Evolutionary conservation across 2,113 vertebrate genomes (phyloP), one percentile per base, ranked within the genome.

Genomic region (Delphinapterus leucas): DNA sequence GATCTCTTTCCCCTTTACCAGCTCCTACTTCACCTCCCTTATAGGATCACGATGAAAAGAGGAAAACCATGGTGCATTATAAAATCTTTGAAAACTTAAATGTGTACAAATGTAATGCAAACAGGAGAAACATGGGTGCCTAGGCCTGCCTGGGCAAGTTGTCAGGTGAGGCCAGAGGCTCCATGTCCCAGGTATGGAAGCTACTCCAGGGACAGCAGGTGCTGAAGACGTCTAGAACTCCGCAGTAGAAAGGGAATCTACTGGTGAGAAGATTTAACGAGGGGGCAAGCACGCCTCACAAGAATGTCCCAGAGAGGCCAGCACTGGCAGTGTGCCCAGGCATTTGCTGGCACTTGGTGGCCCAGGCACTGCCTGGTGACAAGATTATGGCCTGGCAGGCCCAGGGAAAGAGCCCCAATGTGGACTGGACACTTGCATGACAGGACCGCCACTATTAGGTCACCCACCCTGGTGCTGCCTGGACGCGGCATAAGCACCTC

Each of bases 341-440:
- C 55, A 5, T 65, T 93, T 55, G 2, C 94, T 97, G 98, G 96
- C 85, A 53, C 97, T 92, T 33, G 44, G 95, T 93, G 81, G 93
- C 94, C 96, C 93, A 47, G 93, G 97, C 96, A 96, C 70, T 97
- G 97, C 93, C 97, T 96, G 96, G 93, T 87, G 80, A 96, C 9
- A 55, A 92, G 82, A 96, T 73, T 87, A 86, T 60, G 83, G 74
- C 86, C 92, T 87, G 86, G 88, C 60, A 79, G 89, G 36, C 76
- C 76, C 20, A 17, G 90, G 61, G 63, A 94, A 60, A n/a, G 77
- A 92, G 71, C 71, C 65, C 44, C 79, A 80, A 4, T 7, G 8
- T 21, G 73, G 63, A 86, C 33, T 28, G 15, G 87, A 88, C 81
- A 67, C 77, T n/a, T 55, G 17, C 9, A 1, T 9, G 63, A 96